Conservation (phyloP, 2,888 invertebrate species). For the Phorcus lineatus region DNA sequence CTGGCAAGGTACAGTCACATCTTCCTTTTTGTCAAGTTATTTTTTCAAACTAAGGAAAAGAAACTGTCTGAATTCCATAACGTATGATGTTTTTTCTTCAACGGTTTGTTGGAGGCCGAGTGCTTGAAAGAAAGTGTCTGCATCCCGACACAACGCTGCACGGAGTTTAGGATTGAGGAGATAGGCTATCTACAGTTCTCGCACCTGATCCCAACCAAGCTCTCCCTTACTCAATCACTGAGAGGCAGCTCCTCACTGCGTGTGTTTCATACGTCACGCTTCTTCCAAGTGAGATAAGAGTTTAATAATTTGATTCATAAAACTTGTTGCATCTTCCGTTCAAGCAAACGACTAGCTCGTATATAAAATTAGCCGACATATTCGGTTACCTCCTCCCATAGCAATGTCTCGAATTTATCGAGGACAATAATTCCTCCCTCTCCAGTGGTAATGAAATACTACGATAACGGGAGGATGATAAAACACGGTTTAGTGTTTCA, state of each 20-base stretch:
- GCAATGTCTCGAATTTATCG: not conserved
- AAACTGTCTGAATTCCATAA: not conserved
- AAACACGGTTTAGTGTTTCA: not conserved
- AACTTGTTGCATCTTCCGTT: not conserved
- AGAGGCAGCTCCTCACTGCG: not conserved
- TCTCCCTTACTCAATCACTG: not conserved
- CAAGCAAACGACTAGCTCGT: not conserved
- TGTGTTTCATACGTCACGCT: not conserved
- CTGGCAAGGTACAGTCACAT: no score
- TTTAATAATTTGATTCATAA: constrained; percentile 23
- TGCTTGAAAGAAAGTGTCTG: not conserved
- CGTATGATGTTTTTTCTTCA: not conserved
- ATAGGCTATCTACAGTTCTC: not conserved
- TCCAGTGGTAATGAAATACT: not conserved
- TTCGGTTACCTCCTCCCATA: not conserved
- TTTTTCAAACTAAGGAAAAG: not conserved
- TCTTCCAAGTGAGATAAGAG: constrained; percentile 2
- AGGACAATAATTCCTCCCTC: not conserved
- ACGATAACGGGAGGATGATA: not conserved
- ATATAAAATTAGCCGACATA: not conserved
- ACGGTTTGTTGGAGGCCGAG: not conserved
- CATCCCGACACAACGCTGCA: not conserved
- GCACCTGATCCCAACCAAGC: not conserved
- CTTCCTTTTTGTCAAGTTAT: not conserved
- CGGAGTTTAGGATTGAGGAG: not conserved